A percentile compares a stretch with the other conserved stretches of the same genome.
Evolutionary conservation across 2,888 invertebrate species (phyloP).

Genomic region (Disparrhopalites patrizii): DNA sequence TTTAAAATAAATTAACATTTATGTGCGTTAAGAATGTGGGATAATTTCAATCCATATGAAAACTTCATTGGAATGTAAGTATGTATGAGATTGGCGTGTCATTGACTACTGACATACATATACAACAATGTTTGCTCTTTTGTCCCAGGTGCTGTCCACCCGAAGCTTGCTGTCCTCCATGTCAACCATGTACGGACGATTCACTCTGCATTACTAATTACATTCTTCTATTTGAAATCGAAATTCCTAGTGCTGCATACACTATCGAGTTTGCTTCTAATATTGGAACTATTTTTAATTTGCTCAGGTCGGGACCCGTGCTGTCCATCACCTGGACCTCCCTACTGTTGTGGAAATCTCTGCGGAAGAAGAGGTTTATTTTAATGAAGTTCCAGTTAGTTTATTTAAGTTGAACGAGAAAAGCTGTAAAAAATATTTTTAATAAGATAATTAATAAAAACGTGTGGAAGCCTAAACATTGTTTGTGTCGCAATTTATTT

Average conservation of each 20-base stretch:
- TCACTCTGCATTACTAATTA: not conserved
- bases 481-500: no score
- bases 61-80: no score
- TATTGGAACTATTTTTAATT: not conserved
- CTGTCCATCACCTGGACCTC: constrained; percentile 28
- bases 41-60: no score
- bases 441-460: not conserved
- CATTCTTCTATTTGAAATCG: no score
- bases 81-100: no score
- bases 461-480: not conserved
- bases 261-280: no score
- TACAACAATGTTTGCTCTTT: no score
- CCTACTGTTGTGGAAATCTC: constrained; percentile 30
- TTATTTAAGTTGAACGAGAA: not conserved
- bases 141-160: constrained; percentile 29
- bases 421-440: not conserved
- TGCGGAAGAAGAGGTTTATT: constrained; percentile 20
- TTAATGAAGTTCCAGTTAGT: constrained; percentile 2
- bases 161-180: constrained; percentile 35
- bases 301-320: constrained; percentile 33
- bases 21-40: no score
- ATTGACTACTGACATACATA: no score
- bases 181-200: constrained; percentile 23
- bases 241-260: no score
- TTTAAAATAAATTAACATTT: not conserved